Evolutionary conservation across 2,113 vertebrate species (phyloP).

Genomic region (Eulacestoma nigropectus): DNA sequence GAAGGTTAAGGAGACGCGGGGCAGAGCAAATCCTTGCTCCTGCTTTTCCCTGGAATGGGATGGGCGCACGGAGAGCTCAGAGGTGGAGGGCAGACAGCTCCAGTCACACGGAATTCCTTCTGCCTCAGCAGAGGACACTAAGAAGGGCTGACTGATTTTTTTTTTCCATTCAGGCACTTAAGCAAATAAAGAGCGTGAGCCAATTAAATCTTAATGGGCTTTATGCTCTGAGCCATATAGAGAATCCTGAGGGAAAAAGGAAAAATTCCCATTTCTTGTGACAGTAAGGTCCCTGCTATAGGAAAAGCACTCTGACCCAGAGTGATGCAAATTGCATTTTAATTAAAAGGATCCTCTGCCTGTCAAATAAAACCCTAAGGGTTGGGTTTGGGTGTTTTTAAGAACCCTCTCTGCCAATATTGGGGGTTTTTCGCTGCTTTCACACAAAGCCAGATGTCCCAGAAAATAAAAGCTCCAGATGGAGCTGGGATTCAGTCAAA

Average conservation of each 20-base stretch:
- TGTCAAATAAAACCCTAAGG: not conserved
- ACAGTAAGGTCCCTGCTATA: not conserved
- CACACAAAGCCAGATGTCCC: not conserved
- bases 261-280: not conserved
- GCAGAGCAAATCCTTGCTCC: not conserved
- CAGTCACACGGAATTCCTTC: not conserved
- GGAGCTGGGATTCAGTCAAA: not conserved
- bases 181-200: not conserved
- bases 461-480: not conserved
- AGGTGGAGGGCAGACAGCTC: not conserved
- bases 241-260: not conserved
- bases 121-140: not conserved
- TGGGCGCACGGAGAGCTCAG: not conserved
- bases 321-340: not conserved
- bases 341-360: not conserved
- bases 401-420: not conserved
- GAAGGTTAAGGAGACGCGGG: not conserved
- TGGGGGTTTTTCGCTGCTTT: not conserved
- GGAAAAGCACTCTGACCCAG: not conserved
- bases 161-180: not conserved
- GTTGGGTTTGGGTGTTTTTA: not conserved
- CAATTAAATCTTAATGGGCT: conserved; percentile 15
- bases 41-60: rapidly evolving
- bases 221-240: not conserved
- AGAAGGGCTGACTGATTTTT: not conserved